Evolutionary conservation across 2,888 invertebrate species (phyloP).

Genomic region (Pemphredon lugubris): DNA sequence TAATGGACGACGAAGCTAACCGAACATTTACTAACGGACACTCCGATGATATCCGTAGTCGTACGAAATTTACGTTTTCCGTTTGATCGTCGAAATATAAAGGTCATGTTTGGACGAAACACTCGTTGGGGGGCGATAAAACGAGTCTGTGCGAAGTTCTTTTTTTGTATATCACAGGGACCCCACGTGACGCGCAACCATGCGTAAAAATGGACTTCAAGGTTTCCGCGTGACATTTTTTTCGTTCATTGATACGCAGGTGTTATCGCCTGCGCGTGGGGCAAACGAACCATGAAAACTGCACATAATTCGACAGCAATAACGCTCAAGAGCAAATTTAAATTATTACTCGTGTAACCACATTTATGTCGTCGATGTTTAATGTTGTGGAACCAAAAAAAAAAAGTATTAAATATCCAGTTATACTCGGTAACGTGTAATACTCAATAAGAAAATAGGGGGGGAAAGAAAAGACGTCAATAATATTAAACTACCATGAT

Average conservation of each 20-base stretch:
- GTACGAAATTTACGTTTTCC: too few relatives aligned
- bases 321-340: conserved; percentile 26
- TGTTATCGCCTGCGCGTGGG: not conserved
- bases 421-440: conserved; percentile 36
- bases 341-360: conserved; percentile 27
- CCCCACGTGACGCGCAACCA: too few relatives aligned
- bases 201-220: too few relatives aligned
- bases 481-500: conserved; percentile 34
- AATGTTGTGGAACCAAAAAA: conserved; percentile 33
- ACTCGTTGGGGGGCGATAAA: too few relatives aligned
- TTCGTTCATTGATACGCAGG: not conserved
- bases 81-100: too few relatives aligned
- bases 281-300: not conserved
- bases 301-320: conserved; percentile 22
- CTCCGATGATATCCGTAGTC: too few relatives aligned
- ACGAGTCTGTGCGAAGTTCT: too few relatives aligned
- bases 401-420: conserved; percentile 36
- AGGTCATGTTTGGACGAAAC: too few relatives aligned
- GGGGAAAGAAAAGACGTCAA: conserved; percentile 26
- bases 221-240: not conserved
- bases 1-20: conserved; percentile 22
- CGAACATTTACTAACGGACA: not conserved
- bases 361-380: conserved; percentile 47
- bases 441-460: conserved; percentile 34
- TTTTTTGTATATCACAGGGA: too few relatives aligned